Conservation (phyloP, 2,797 vertebrate species). For the Cossypha polioptera region DNA sequence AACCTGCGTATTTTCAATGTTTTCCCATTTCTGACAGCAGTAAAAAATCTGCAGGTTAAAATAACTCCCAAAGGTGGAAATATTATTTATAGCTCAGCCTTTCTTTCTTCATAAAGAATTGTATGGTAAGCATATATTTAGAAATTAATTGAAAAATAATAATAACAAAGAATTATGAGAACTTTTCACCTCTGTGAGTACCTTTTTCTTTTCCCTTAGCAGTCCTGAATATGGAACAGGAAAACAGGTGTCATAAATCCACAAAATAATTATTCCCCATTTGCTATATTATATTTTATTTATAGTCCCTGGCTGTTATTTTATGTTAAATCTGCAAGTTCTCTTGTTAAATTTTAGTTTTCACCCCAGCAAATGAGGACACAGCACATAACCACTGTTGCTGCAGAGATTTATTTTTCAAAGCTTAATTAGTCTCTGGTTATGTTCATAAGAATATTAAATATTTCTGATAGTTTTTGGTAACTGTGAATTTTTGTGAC, state of each 20-base stretch:
- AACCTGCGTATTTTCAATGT: neutral
- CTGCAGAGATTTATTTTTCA: conserved; percentile 18
- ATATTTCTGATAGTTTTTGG: conserved; percentile 9
- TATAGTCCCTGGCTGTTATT: conserved; percentile 50
- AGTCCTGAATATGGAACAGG: neutral
- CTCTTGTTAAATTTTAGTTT: conserved; percentile 45
- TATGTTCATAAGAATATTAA: neutral
- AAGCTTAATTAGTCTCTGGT: conserved; percentile 20
- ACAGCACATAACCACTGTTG: neutral
- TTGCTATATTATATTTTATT: conserved; percentile 61
- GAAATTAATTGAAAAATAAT: conserved; percentile 56
- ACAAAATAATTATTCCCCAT: conserved; percentile 62
- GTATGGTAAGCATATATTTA: conserved; percentile 9
- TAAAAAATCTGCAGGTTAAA: conserved; percentile 4
- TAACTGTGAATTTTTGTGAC: neutral
- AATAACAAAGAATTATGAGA: conserved; percentile 45
- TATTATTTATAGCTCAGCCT: conserved; percentile 20
- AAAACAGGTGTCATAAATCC: conserved; percentile 63
- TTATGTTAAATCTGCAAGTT: conserved; percentile 45
- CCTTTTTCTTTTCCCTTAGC: conserved; percentile 45
- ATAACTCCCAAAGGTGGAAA: conserved; percentile 20
- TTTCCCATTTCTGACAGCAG: conserved; percentile 28
- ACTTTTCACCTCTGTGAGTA: conserved; percentile 53
- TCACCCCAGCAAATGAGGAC: neutral
- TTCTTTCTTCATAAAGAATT: neutral